Conservation (phyloP, 1,140 invertebrate genomes). For the Popillia japonica region DNA sequence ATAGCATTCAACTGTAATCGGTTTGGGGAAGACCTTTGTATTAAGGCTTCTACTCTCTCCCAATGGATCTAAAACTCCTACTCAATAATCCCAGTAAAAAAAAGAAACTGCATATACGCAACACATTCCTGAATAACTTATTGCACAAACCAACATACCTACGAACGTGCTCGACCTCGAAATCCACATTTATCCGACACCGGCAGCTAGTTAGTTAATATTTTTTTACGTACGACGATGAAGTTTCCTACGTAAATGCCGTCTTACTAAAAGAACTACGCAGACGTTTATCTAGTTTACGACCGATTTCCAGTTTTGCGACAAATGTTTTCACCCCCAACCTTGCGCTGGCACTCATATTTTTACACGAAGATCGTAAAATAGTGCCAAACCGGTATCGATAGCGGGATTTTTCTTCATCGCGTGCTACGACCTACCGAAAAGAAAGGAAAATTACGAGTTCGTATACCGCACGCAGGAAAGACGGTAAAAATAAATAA, state of each 20-base stretch:
- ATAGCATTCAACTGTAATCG: no score
- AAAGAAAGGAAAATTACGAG: not conserved
- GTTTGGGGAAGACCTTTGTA: no score
- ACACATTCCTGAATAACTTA: no score
- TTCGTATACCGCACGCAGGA: no score
- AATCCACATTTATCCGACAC: no score
- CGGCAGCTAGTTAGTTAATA: not conserved
- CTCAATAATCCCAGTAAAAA: no score
- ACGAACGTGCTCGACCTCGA: no score
- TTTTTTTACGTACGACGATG: not conserved
- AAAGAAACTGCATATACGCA: no score
- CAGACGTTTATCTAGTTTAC: not conserved
- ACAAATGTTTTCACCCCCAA: not conserved
- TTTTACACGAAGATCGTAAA: not conserved
- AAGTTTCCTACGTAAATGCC: not conserved
- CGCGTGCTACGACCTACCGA: not conserved
- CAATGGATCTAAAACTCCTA: no score
- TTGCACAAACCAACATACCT: no score
- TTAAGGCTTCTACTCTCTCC: no score
- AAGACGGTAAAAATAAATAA: not conserved
- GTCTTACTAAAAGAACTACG: not conserved
- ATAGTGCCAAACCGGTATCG: not conserved
- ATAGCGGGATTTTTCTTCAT: not conserved
- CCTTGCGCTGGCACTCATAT: not conserved
- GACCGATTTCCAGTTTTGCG: slow-evolving; percentile 2